Base-by-base conservation (phyloP, 2,888 invertebrate genomes). In the Zeuzera pyrina region DNA sequence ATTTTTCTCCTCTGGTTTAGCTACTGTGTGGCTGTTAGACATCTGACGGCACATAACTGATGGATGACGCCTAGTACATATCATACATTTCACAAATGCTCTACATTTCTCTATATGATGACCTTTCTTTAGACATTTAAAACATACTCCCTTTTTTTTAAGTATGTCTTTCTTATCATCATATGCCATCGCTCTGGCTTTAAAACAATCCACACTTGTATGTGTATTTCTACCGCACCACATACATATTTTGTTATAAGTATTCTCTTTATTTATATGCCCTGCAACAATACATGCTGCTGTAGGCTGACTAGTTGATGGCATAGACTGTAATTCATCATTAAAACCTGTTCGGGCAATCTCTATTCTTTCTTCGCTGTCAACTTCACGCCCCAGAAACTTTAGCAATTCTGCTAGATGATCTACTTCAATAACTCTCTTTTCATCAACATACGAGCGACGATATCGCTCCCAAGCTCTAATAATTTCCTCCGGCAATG, bases 81-180 rank as follows among this genome's bases (percentile, higher is more conserved):
- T 13, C 19, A 23, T 3, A 23, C 23, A 23, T 23, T 23, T 23
- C 5, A 10, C n/a, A 23, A 23, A 10, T n/a, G n/a, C 22, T 12
- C 14, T 29, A 14, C 29, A 29, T 29, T 22, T 29, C 7, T 29
- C 12, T 12, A 12, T 12, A 21, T 21, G 12, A 22, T 23, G 22
- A 23, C 23, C 23, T 14, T 12, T 23, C 23, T 23, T 30, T 13
- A 30, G 23, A 14, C 30, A 30, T 23, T 23, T 30, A 10, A 8
- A 19, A 23, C 5, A 23, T 3, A 10, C 23, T 23, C 10, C 10
- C 23, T 23, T 23, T 3, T 23, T n/a, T n/a, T n/a, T n/a, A n/a
- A n/a, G n/a, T n/a, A n/a, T n/a, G n/a, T n/a, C n/a, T n/a, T n/a
- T n/a, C n/a, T n/a, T n/a, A n/a, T n/a, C n/a, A n/a, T n/a, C n/a